These are phyloP conservation scores for Chauna torquata DNA, from an alignment of 2,113 vertebrate species.

Conservation along the genomic window DNA sequence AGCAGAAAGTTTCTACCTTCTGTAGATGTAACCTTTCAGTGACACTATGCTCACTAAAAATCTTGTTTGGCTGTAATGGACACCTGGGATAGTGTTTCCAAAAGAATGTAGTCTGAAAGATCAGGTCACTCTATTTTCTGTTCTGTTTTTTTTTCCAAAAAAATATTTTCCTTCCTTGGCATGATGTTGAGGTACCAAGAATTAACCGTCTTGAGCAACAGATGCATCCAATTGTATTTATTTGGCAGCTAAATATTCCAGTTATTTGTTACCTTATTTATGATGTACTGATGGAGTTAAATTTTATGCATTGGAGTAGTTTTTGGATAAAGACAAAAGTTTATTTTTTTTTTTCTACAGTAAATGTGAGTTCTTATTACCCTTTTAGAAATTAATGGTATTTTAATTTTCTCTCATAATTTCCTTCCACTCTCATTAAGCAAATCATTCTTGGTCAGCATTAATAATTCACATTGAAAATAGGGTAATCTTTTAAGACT, in stretches of 20 bases:
- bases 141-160: not conserved
- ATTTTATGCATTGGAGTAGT: not conserved
- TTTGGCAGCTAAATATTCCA: not conserved
- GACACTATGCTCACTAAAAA: not conserved
- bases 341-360: not conserved
- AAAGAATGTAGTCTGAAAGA: not conserved
- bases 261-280: not conserved
- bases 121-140: not conserved
- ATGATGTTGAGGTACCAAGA: not conserved
- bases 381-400: not conserved
- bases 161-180: not conserved
- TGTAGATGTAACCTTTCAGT: not conserved
- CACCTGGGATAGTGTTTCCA: not conserved
- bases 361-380: not conserved
- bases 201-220: not conserved
- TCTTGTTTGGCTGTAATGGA: not conserved
- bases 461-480: not conserved
- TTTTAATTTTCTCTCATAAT: not conserved
- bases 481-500: not conserved
- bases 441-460: not conserved
- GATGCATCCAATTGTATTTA: not conserved
- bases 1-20: not conserved
- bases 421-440: not conserved
- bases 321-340: not conserved
- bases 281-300: not conserved